Conservation (phyloP, 2,888 invertebrate species). For the Nowickia ferox region DNA sequence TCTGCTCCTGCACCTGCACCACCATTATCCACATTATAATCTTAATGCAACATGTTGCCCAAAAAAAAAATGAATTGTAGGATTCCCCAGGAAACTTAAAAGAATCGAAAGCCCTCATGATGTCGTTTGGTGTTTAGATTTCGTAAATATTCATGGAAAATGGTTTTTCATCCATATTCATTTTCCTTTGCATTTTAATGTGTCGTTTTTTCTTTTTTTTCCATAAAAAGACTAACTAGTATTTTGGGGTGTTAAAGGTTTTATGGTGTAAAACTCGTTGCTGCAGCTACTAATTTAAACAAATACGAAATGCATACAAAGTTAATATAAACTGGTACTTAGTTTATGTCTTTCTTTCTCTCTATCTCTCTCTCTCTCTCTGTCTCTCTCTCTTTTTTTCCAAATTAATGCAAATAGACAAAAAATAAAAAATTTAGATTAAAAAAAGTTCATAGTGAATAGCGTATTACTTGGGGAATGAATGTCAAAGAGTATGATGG, state of each 20-base stretch:
- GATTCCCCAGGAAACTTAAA: neutral
- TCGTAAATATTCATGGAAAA: constrained; percentile 45
- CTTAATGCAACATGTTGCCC: constrained; percentile 16
- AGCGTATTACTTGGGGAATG: constrained; percentile 50
- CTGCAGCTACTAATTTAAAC: constrained; percentile 39
- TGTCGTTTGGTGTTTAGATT: neutral
- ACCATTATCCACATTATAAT: neutral
- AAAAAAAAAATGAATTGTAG: constrained; percentile 14
- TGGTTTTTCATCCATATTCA: constrained; percentile 11
- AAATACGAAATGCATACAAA: constrained; percentile 50
- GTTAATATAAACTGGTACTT: constrained; percentile 21
- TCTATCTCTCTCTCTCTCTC: neutral
- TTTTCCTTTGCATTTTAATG: neutral
- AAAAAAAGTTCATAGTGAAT: constrained; percentile 15
- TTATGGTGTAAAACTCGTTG: constrained; percentile 15
- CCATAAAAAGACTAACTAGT: neutral
- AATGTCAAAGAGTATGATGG: constrained; percentile 57
- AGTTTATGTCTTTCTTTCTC: neutral
- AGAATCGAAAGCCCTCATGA: constrained; percentile 29
- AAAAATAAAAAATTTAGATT: neutral
- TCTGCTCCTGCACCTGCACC: neutral
- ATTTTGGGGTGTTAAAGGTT: constrained; percentile 25
- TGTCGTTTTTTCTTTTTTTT: neutral
- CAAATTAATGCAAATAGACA: constrained; percentile 22
- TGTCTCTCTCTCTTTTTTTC: neutral